phyloP scores from a whole-genome alignment of 2,888 invertebrate genomes.

The Pristionchus fissidentatus region DNA sequence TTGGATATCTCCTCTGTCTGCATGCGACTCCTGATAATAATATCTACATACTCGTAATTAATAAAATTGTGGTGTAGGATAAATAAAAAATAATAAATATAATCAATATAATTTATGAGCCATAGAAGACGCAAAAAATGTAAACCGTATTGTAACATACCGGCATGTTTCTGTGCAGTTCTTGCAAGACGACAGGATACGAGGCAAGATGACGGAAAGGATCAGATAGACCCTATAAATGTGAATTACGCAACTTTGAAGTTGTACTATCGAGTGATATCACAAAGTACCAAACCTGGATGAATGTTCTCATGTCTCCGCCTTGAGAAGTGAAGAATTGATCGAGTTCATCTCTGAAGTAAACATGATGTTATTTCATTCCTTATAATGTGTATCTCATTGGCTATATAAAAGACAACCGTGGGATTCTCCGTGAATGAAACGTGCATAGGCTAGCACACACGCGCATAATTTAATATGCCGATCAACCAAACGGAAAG shows the following conservation, averaged over 20 bases:
- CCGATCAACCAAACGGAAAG: no score
- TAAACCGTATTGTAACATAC: conserved; percentile 57
- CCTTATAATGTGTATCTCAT: neutral
- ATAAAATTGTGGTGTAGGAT: no score
- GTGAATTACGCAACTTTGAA: neutral
- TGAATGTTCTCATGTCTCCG: conserved; percentile 85
- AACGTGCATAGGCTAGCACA: no score
- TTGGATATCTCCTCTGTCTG: conserved; percentile 96
- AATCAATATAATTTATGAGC: no score
- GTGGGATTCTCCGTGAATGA: no score
- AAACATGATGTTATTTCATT: no score
- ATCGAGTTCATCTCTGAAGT: conserved; percentile 53
- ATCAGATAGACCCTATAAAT: conserved; percentile 86
- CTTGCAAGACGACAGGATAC: conserved; percentile 89
- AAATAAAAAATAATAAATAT: no score
- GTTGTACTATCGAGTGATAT: neutral
- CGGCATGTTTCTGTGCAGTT: conserved; percentile 93
- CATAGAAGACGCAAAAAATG: neutral
- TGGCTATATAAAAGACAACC: no score
- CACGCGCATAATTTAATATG: no score
- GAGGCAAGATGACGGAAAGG: conserved; percentile 95
- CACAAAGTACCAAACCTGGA: neutral
- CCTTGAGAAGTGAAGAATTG: conserved; percentile 89
- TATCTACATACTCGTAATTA: conserved; percentile 4
- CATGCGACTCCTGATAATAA: conserved; percentile 85